These are phyloP conservation scores for Gallinago jamesoni DNA, from an alignment of 2,113 vertebrate species.

Conservation along the genomic window DNA sequence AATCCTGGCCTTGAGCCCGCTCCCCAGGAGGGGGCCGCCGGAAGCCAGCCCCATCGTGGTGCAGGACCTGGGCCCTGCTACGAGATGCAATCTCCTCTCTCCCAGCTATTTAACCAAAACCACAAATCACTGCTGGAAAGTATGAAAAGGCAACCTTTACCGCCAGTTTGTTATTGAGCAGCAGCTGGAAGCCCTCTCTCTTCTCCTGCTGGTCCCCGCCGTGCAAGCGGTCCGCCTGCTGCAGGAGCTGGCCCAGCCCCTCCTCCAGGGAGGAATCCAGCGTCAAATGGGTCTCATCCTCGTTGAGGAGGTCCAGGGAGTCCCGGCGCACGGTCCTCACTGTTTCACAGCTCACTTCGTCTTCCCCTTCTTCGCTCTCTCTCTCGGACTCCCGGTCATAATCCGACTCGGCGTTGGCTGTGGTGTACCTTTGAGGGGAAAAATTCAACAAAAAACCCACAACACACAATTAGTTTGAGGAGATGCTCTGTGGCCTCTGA, in stretches of 20 bases:
- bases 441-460: background rate
- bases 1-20: background rate
- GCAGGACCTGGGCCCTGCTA: background rate
- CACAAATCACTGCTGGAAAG: background rate
- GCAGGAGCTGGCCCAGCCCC: conserved; percentile 83
- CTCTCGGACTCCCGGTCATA: conserved; percentile 86
- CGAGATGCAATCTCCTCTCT: background rate
- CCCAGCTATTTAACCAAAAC: background rate
- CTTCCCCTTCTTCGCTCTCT: conserved; percentile 83
- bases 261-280: conserved; percentile 42
- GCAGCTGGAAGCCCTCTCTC: conserved; percentile 84
- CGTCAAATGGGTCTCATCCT: background rate
- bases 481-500: background rate
- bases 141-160: conserved; percentile 64
- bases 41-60: background rate
- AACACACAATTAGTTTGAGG: background rate
- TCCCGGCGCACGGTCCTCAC: conserved; percentile 79
- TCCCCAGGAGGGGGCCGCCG: background rate
- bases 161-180: conserved; percentile 84
- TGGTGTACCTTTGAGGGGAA: conserved; percentile 79
- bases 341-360: conserved; percentile 84
- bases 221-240: conserved; percentile 84
- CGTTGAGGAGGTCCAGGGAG: conserved; percentile 63
- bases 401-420: conserved; percentile 92
- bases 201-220: conserved; percentile 74